Percentiles rank a stretch among this genome's conserved stretches.
Evolutionary conservation across 64 coral and sea anemone genomes (phyloP).

Genomic region (Anthopleura sola): DNA sequence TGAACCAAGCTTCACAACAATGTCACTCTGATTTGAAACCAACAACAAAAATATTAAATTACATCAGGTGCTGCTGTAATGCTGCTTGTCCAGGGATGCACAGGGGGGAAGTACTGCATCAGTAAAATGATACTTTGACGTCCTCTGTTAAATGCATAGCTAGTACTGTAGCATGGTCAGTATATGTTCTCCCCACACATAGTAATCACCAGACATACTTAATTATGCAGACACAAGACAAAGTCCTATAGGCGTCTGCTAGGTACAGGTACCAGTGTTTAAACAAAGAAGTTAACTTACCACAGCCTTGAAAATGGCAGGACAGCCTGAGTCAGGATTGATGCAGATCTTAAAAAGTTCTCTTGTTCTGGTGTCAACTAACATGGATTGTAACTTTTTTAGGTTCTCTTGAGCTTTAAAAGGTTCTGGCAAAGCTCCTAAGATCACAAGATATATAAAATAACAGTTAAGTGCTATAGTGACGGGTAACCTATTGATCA

Average conservation of each 20-base stretch:
- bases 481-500: background rate
- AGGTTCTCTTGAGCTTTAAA: constrained; percentile 92
- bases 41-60: background rate
- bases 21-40: constrained; percentile 59
- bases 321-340: constrained; percentile 57
- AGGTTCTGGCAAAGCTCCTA: constrained; percentile 84
- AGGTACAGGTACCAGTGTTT: too few relatives aligned
- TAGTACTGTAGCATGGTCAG: too few relatives aligned
- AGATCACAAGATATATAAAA: background rate
- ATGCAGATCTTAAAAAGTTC: constrained; percentile 66
- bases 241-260: too few relatives aligned
- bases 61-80: background rate
- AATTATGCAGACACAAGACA: too few relatives aligned
- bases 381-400: constrained; percentile 78
- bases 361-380: constrained; percentile 51
- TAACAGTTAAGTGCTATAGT: background rate
- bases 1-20: constrained; percentile 73
- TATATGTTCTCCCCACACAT: too few relatives aligned
- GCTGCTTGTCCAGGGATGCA: background rate
- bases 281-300: constrained; percentile 16
- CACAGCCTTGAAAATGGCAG: constrained; percentile 79
- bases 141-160: too few relatives aligned
- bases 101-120: too few relatives aligned
- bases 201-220: too few relatives aligned
- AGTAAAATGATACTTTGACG: too few relatives aligned